A percentile compares a stretch with the other conserved stretches of the same genome.
Evolutionary conservation across 2,888 invertebrate genomes (phyloP).

Genomic region (Conchocele bisecta): DNA sequence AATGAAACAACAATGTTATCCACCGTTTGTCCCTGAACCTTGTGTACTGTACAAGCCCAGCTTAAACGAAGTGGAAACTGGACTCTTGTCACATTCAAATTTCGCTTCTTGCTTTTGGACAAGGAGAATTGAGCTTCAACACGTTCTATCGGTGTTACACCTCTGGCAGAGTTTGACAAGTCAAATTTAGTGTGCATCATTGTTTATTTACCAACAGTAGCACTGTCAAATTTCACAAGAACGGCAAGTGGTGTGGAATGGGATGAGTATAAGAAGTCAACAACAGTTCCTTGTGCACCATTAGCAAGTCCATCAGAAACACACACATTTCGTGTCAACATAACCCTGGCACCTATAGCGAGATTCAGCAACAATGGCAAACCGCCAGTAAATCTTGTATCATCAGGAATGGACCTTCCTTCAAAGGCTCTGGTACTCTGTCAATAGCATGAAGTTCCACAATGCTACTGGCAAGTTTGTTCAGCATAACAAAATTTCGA

Average conservation of each 20-base stretch:
- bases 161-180: no score
- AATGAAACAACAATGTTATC: slow-evolving; percentile 48
- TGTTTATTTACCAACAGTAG: background rate
- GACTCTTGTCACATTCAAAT: slow-evolving; percentile 36
- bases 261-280: background rate
- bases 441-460: background rate
- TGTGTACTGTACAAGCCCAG: slow-evolving; percentile 54
- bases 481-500: background rate
- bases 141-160: background rate
- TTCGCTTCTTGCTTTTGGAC: slow-evolving; percentile 4
- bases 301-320: slow-evolving; percentile 10
- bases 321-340: slow-evolving; percentile 3
- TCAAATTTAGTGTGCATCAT: background rate
- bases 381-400: slow-evolving; percentile 7
- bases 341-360: slow-evolving; percentile 2
- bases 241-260: background rate
- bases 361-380: background rate
- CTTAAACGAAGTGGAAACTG: slow-evolving; percentile 52
- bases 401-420: background rate
- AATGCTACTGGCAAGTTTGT: background rate
- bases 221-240: background rate
- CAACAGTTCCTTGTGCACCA: slow-evolving; percentile 4
- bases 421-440: background rate
- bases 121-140: no score
- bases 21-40: slow-evolving; percentile 50